Base-by-base conservation (phyloP, 2,888 invertebrate species). In the Lepidonotus clava region DNA sequence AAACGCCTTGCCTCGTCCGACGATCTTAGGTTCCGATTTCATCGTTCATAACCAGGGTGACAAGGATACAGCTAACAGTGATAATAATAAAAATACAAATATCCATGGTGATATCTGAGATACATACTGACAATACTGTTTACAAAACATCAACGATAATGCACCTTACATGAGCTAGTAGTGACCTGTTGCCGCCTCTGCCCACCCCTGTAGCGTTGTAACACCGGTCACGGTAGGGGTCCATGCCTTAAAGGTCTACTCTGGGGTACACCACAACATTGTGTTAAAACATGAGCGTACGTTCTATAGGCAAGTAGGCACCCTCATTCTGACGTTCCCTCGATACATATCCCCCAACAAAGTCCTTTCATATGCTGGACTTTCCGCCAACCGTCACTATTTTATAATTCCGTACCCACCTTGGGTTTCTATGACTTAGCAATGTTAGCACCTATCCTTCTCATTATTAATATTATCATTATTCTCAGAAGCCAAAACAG, bases 61-160 rank as follows among this genome's bases (percentile, higher is more conserved):
- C 38, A 71, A 5, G 5, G 14, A 11, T 80, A 80, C n/a, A 80
- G 46, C 41, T 80, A 46, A 46, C 80, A 41, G n/a, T 80, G 28
- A 80, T 46, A 76, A 46, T 80, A 41, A 41, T 80, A 46, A 80
- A 80, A 76, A 46, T 80, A 80, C 80, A 80, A 32, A 14, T 46
- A 46, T 28, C 32, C 28, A 46, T 80, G 41, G n/a, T 80, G 28
- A 32, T 80, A 34, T 41, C 24, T 80, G 80, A 80, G 80, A 80
- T 80, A 80, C 80, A 80, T 46, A 80, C 46, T 40, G 76, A 76
- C 76, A 76, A 76, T 76, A 76, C 76, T 76, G 76, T 40, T 76
- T 76, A 76, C 76, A 76, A 76, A 76, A 76, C 76, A 40, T 76
- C 40, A 76, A 76, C 76, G 28, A 76, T 28, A 76, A 76, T 40